phyloP scores from a whole-genome alignment of 2,888 invertebrate genomes.

The Ischnura elegans region DNA sequence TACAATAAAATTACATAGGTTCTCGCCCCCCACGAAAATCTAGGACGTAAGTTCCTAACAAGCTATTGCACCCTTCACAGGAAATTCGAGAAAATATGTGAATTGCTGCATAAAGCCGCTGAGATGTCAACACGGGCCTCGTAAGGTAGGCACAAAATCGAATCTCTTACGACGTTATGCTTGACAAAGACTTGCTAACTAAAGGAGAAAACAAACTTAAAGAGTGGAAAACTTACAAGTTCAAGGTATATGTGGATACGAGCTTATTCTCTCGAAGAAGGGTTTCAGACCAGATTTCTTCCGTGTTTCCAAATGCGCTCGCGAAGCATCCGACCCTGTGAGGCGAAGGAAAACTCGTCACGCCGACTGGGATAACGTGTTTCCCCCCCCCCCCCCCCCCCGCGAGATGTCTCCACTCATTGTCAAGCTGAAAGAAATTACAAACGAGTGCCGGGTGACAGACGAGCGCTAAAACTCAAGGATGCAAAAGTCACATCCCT shows the following conservation, averaged over 20 bases:
- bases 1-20: too few relatives aligned
- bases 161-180: too few relatives aligned
- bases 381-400: not conserved
- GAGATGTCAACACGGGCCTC: too few relatives aligned
- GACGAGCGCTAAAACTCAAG: not conserved
- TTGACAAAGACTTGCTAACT: not conserved
- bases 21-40: too few relatives aligned
- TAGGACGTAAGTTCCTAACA: too few relatives aligned
- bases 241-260: too few relatives aligned
- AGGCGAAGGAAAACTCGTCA: not conserved
- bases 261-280: too few relatives aligned
- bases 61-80: too few relatives aligned
- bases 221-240: not conserved
- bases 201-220: too few relatives aligned
- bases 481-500: not conserved
- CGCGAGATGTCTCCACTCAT: not conserved
- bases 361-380: not conserved
- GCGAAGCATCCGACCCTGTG: not conserved
- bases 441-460: not conserved
- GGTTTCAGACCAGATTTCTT: not conserved
- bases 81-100: too few relatives aligned
- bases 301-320: not conserved
- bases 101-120: too few relatives aligned
- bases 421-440: slow-evolving; percentile 11
- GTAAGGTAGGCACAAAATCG: too few relatives aligned